Conservation (phyloP, 2,888 invertebrate species). For the Entomobrya multifasciata region DNA sequence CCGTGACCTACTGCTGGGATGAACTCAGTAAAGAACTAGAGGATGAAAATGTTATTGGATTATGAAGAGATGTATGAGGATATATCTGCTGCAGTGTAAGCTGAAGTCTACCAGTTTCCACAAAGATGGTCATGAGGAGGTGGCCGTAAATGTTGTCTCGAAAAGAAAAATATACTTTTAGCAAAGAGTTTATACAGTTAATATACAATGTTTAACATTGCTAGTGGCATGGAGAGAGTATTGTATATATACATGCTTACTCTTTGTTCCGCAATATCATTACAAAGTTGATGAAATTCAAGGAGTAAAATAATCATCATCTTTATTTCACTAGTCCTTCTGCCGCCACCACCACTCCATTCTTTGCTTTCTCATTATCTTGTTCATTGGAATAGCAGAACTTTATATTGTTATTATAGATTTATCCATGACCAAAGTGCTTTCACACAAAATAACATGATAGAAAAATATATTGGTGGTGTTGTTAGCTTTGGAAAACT, state of each 20-base stretch:
- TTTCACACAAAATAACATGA: too few relatives aligned
- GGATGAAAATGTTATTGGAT: not conserved
- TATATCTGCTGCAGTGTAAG: not conserved
- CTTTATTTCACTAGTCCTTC: not conserved
- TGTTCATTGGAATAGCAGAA: not conserved
- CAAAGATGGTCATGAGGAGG: not conserved
- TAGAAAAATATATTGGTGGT: too few relatives aligned
- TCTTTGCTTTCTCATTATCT: not conserved
- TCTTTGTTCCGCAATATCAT: not conserved
- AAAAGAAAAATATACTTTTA: not conserved
- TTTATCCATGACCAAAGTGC: too few relatives aligned
- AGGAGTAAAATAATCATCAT: not conserved
- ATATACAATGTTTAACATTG: too few relatives aligned
- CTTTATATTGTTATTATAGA: too few relatives aligned
- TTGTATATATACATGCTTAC: not conserved
- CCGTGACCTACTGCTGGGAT: too few relatives aligned
- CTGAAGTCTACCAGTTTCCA: slow-evolving; percentile 8
- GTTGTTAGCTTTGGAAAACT: not conserved
- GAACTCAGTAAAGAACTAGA: not conserved
- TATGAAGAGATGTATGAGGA: not conserved
- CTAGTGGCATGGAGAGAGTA: too few relatives aligned
- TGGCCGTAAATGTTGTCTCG: not conserved
- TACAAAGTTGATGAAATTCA: slow-evolving; percentile 3
- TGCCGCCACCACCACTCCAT: not conserved
- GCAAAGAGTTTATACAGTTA: too few relatives aligned